Evolutionary conservation across 2,888 invertebrate species (phyloP).

Genomic region (Phymatocera aterrima): DNA sequence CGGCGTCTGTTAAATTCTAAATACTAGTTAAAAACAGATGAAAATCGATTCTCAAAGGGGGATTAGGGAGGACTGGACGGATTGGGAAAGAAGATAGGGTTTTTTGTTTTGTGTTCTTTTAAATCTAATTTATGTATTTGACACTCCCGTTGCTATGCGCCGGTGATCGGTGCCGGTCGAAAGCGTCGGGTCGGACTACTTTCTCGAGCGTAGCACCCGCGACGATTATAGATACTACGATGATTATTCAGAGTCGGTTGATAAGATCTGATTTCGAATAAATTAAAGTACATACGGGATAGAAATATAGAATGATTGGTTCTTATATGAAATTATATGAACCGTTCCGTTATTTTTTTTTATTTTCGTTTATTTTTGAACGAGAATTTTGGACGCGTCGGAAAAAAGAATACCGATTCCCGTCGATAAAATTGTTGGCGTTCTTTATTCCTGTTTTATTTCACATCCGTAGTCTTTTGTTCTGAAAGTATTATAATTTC

Average conservation of each 20-base stretch:
- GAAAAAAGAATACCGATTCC: no score
- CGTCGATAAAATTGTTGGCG: neutral
- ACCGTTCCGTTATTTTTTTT: no score
- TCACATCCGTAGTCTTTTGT: neutral
- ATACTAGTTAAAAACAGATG: neutral
- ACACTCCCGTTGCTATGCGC: constrained; percentile 12
- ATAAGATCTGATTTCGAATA: no score
- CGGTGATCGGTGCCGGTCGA: neutral
- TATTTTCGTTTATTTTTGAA: no score
- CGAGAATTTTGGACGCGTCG: no score
- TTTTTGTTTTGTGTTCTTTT: no score
- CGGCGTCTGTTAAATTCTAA: neutral
- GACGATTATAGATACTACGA: neutral
- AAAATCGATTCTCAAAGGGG: neutral
- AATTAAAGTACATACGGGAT: no score
- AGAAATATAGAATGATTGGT: no score
- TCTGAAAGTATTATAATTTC: no score
- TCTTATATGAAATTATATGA: no score
- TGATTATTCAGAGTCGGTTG: neutral
- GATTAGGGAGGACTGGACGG: neutral
- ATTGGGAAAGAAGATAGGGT: neutral
- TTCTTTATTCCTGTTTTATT: neutral
- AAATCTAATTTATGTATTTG: neutral
- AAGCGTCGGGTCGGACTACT: constrained; percentile 29
- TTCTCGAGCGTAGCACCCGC: constrained; percentile 12